Evolutionary conservation across 1,140 invertebrate genomes (phyloP), one percentile per base, ranked within the genome.

Genomic region (Heliconius nattereri): DNA sequence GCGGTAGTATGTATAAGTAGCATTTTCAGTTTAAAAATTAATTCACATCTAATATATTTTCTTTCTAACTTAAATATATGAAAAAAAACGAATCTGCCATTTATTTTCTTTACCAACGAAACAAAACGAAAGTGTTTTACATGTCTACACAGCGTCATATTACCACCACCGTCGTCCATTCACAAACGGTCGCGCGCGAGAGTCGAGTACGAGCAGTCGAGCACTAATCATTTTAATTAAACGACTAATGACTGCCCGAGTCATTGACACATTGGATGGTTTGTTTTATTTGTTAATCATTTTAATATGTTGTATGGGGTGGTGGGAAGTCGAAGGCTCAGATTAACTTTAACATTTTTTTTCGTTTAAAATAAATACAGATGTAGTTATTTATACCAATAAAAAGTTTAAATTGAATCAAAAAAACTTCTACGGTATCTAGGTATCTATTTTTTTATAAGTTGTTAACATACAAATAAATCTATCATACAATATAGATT

Each of bases 211-310:
- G 54, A 23, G 49, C 16, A 52, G 32, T 35, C 49, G 49, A 45
- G 19, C 76, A 80, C 85, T 88, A 90, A 87, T 87, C 84, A 84
- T 81, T 87, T 85, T 88, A 90, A 88, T 90, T 84, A 85, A 75
- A 80, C 78, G 73, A 70, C 81, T 86, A 81, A 85, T 85, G 81
- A 80, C 70, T 70, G 66, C 20, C 26, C 76, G 79, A 81, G 79
- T 83, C 82, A 83, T 78, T 77, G 79, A 78, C 82, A 29, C 57
- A 29, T 80, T 52, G 26, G 71, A 19, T 19, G 35, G 9, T 66
- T 66, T 29, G 29, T 52, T 52, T 75, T 32, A 60, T 57, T 29
- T 75, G 52, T 52, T 35, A 5, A 32, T 32, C 1, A 54, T 52
- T 11, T 52, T 74, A 52, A 29, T 54, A 20, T 20, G 2, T 11